phyloP scores from a whole-genome alignment of 2,113 vertebrate species.

The Otocyon megalotis region DNA sequence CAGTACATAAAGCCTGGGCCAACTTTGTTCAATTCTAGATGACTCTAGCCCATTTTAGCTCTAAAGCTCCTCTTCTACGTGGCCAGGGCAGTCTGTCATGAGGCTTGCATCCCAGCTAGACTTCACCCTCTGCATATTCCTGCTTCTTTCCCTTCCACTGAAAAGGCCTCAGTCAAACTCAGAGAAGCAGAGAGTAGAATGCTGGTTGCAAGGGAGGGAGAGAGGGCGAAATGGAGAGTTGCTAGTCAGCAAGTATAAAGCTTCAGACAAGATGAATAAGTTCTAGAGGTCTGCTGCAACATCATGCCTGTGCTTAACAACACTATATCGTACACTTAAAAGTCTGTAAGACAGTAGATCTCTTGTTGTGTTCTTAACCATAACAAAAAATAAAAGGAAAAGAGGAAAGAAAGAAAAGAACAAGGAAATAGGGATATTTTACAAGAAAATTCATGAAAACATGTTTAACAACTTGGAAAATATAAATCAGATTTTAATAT shows the following conservation, averaged over 20 bases:
- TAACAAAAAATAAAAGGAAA: not conserved
- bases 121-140: not conserved
- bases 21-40: not conserved
- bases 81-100: not conserved
- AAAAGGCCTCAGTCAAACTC: not conserved
- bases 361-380: not conserved
- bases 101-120: not conserved
- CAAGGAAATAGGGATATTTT: not conserved
- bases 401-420: not conserved
- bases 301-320: not conserved
- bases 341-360: not conserved
- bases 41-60: not conserved
- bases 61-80: not conserved
- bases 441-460: not conserved
- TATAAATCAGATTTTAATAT: not conserved
- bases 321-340: not conserved
- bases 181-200: not conserved
- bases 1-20: not conserved
- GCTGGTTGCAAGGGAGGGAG: not conserved
- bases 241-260: not conserved
- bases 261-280: not conserved
- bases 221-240: not conserved
- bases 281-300: not conserved
- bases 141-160: not conserved
- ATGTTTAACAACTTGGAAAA: not conserved